Percentiles rank a stretch among this genome's conserved stretches.
These are phyloP conservation scores for Chymomyza caudatula DNA, from an alignment of 2,888 invertebrate species.

Conservation along the genomic window DNA sequence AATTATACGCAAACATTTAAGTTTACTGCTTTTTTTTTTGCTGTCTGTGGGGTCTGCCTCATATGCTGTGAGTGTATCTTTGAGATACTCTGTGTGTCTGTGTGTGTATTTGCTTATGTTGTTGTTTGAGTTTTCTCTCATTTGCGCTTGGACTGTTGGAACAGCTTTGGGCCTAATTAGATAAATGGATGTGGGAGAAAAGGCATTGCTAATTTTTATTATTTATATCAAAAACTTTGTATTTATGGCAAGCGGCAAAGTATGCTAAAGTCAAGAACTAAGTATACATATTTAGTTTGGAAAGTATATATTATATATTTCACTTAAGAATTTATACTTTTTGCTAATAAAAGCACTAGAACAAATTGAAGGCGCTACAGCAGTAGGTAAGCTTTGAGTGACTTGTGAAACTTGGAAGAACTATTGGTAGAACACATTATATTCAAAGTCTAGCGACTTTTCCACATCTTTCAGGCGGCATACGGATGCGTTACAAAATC, in stretches of 20 bases:
- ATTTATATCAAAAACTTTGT: background rate
- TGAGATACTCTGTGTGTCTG: constrained; percentile 14
- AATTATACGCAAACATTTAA: constrained; percentile 78
- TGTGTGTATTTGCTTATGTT: constrained; percentile 23
- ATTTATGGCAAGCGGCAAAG: background rate
- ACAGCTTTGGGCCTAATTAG: constrained; percentile 50
- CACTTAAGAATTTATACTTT: too few species aligned
- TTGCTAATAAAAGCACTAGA: too few species aligned
- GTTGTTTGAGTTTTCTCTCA: constrained; percentile 24
- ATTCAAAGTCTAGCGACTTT: too few species aligned
- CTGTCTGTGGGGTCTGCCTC: constrained; percentile 9
- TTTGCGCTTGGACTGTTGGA: constrained; percentile 37
- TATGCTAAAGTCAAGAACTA: background rate
- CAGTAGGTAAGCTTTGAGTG: too few species aligned
- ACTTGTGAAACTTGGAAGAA: too few species aligned
- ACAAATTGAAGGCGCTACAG: too few species aligned
- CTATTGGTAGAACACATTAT: too few species aligned
- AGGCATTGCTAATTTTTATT: background rate
- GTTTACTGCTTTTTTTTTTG: constrained; percentile 58
- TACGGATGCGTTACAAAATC: too few species aligned
- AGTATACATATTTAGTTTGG: background rate
- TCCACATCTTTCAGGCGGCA: too few species aligned
- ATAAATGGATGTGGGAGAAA: background rate
- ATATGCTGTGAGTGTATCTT: constrained; percentile 5
- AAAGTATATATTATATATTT: too few species aligned